Base-by-base conservation (phyloP, 2,113 vertebrate species). In the Dolichotis patagonum region DNA sequence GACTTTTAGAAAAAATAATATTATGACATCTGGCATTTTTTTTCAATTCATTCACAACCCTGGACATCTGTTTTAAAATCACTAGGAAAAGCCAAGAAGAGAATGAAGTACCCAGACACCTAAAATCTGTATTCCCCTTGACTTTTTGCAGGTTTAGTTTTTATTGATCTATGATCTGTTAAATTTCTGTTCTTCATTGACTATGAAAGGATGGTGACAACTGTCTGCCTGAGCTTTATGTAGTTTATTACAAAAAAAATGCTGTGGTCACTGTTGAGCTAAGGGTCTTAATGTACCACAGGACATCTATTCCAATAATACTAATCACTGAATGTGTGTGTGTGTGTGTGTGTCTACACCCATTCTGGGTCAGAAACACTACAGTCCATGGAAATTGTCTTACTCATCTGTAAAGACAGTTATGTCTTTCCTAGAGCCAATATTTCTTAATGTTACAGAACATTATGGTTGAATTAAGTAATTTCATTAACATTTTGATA, bases 401-500 rank as follows among this genome's bases (percentile, higher is more conserved):
- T 75, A 54, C 1, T 81, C 63, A 35, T 91, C 30, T 41, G 71
- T 46, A 78, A 94, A 80, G 85, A 63, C 14, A 58, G 35, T 88
- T 71, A 90, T 56, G 13, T 14, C 28, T 95, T 95, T 62, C 43
- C 20, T 60, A 89, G 38, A 22, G 28, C 80, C 54, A 75, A 20
- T 38, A 38, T 93, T 63, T 95, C 52, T 35, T 82, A 94, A 71
- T 63, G 13, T 43, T 86, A 85, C 0, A 91, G 87, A 60, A 84
- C 58, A 78, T 81, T 32, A 24, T 9, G 63, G 3, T 80, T 78
- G 46, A 92, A 90, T 85, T 89, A 84, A 96, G 81, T 43, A 78
- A 78, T 56, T 97, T 96, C 85, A 96, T 87, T 95, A 96, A 91
- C 22, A 41, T 91, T 97, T 97, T 97, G 97, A 98, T 98, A 98